Percentiles rank a stretch among this genome's conserved stretches.
Conservation (phyloP, 1,140 invertebrate genomes). For the Dolichoris vasculosae region DNA sequence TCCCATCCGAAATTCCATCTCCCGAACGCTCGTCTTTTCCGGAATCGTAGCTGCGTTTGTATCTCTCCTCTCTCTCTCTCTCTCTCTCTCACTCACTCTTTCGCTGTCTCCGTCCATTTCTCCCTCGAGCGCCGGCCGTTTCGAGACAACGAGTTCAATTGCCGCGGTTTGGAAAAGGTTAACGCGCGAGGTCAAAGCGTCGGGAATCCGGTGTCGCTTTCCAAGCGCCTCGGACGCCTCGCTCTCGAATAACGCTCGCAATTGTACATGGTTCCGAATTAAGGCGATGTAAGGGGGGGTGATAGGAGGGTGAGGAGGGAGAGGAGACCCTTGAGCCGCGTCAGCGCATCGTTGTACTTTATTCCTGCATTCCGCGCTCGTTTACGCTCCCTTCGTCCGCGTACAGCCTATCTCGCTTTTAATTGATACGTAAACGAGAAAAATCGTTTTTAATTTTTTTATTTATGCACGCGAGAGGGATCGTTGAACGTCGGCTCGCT, state of each 20-base stretch:
- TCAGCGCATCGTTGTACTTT: conserved; percentile 3
- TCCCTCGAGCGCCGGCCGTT: background rate
- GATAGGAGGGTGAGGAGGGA: no score
- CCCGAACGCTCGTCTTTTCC: background rate
- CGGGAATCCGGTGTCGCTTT: conserved; percentile 65
- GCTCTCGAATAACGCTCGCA: conserved; percentile 20
- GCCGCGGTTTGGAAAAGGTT: conserved; percentile 66
- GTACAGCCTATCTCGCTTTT: background rate
- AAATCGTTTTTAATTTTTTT: background rate
- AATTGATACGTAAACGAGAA: background rate
- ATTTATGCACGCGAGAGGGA: background rate
- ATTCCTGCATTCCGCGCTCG: conserved; percentile 33
- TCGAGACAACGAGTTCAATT: conserved; percentile 66
- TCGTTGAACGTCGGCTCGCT: background rate
- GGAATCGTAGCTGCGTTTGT: background rate
- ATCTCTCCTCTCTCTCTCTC: background rate
- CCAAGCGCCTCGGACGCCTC: background rate
- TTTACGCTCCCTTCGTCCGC: background rate
- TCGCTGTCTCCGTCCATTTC: background rate
- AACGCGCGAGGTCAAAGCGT: conserved; percentile 65
- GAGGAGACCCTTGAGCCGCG: background rate
- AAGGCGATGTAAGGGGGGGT: background rate
- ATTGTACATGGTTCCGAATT: conserved; percentile 24
- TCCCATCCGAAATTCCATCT: conserved; percentile 1
- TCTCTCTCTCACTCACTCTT: background rate